Evolutionary conservation across 1,140 invertebrate genomes (phyloP).

Genomic region (Steinernema feltiae): DNA sequence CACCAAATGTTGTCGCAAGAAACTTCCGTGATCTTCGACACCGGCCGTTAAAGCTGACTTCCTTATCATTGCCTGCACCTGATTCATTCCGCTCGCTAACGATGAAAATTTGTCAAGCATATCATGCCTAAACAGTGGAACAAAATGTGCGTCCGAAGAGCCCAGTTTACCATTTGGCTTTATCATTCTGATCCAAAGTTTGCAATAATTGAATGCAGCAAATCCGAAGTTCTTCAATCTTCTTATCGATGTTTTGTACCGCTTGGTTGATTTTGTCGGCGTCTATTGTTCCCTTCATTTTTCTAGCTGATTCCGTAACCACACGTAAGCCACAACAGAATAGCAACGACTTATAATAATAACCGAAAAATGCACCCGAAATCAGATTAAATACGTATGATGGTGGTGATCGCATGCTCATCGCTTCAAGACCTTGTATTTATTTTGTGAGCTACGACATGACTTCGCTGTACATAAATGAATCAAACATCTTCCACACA

Average conservation of each 20-base stretch:
- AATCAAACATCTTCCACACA: no score
- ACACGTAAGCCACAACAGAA: no score
- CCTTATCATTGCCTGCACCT: neutral
- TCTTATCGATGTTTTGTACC: neutral
- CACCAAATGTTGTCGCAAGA: neutral
- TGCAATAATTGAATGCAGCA: neutral
- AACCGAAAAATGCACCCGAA: no score
- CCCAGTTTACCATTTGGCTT: conserved; percentile 4
- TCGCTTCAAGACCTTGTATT: neutral
- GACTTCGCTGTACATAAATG: no score
- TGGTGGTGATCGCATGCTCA: neutral
- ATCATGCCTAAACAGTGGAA: neutral
- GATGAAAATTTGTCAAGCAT: neutral
- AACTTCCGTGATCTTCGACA: neutral
- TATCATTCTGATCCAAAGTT: neutral
- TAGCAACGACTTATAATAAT: no score
- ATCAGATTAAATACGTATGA: no score
- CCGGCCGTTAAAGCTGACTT: neutral
- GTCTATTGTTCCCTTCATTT: no score
- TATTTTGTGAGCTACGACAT: no score
- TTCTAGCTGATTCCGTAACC: no score
- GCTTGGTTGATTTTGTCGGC: neutral
- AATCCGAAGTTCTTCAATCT: neutral
- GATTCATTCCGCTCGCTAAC: neutral
- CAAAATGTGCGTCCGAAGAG: no score